phyloP scores from a whole-genome alignment of 2,797 vertebrate genomes.

The Halcyon leucocephala region DNA sequence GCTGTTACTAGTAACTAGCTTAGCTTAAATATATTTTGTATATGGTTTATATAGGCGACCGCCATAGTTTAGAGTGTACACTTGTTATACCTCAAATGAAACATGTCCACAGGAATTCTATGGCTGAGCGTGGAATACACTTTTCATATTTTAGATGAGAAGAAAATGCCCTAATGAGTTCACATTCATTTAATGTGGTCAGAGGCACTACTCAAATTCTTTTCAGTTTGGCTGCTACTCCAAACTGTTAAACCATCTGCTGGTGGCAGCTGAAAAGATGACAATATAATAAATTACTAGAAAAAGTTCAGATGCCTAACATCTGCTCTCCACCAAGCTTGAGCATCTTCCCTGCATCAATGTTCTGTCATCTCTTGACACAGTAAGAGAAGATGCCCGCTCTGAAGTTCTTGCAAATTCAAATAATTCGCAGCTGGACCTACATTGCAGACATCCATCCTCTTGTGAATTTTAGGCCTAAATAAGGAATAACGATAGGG shows the following conservation, averaged over 20 bases:
- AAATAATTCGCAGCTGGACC: background rate
- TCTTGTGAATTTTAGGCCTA: background rate
- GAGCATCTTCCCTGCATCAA: constrained; percentile 11
- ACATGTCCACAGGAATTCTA: background rate
- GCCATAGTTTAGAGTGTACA: background rate
- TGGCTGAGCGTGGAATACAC: background rate
- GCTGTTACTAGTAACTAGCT: constrained; percentile 62
- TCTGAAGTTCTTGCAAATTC: constrained; percentile 28
- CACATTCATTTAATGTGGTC: background rate
- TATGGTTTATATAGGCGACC: constrained; percentile 16
- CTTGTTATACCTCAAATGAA: background rate
- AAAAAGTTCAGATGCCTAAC: constrained; percentile 43
- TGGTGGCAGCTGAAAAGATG: constrained; percentile 20
- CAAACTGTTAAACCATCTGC: constrained; percentile 57
- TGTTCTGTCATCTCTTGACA: constrained; percentile 25
- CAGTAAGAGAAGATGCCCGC: background rate
- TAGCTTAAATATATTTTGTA: constrained; percentile 46
- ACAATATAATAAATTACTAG: constrained; percentile 46
- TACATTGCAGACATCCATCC: background rate
- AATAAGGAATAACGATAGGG: background rate
- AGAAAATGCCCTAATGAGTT: constrained; percentile 30
- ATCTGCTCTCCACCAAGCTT: constrained; percentile 25
- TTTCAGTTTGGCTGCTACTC: constrained; percentile 22
- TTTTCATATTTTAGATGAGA: background rate
- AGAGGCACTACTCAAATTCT: constrained; percentile 4